Conservation (phyloP, 2,113 vertebrate species). For the Phoenicopterus ruber region DNA sequence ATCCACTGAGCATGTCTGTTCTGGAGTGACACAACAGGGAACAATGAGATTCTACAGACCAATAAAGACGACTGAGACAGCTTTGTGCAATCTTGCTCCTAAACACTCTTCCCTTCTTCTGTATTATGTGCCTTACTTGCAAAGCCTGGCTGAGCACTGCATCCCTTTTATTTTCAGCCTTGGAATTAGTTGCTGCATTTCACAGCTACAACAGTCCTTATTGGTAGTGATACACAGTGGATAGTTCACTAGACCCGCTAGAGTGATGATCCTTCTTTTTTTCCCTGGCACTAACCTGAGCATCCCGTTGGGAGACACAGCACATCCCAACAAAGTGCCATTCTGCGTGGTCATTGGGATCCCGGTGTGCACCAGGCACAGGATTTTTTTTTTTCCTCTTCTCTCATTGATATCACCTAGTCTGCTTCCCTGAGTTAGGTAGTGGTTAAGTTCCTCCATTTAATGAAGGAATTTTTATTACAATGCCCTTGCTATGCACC, state of each 20-base stretch:
- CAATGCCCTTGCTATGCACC: not conserved
- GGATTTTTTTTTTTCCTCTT: not conserved
- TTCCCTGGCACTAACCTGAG: not conserved
- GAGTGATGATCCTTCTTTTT: not conserved
- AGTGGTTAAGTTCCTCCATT: not conserved
- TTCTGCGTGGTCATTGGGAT: not conserved
- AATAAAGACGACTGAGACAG: not conserved
- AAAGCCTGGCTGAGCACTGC: not conserved
- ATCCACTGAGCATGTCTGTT: not conserved
- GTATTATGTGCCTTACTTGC: not conserved
- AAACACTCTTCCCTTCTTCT: not conserved
- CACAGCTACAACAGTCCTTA: not conserved
- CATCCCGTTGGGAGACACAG: not conserved
- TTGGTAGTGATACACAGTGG: fast-evolving
- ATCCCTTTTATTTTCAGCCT: not conserved
- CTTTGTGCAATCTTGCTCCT: not conserved
- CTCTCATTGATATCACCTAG: not conserved
- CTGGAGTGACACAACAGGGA: not conserved
- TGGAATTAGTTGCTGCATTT: not conserved
- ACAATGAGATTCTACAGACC: not conserved
- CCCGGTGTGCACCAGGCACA: too few species aligned
- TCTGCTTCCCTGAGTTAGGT: not conserved
- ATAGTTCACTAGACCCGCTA: not conserved
- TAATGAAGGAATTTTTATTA: not conserved
- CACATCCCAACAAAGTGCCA: not conserved